Evolutionary conservation across 2,888 invertebrate genomes (phyloP).

Genomic region (Sphaeridia pumilis): DNA sequence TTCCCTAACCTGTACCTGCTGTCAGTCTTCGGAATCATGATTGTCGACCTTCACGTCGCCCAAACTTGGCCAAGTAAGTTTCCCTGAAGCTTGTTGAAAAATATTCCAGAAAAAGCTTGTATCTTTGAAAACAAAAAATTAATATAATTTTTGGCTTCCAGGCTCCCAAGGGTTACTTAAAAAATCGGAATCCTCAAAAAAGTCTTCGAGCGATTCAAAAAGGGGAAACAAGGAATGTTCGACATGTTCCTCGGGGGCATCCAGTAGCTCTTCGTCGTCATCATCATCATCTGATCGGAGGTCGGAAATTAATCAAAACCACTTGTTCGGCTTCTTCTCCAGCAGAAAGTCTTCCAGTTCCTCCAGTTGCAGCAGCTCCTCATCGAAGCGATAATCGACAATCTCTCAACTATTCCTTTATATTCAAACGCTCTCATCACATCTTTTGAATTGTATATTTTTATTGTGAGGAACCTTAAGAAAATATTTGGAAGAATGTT

Average conservation of each 20-base stretch:
- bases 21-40: constrained; percentile 11
- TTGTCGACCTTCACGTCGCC: constrained; percentile 14
- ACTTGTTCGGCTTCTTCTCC: neutral
- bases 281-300: too few relatives aligned
- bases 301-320: neutral
- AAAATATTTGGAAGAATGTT: too few relatives aligned
- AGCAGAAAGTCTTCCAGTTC: neutral
- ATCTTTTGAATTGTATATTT: too few relatives aligned
- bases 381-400: too few relatives aligned
- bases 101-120: neutral
- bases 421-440: too few relatives aligned
- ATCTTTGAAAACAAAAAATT: neutral
- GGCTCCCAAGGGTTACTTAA: neutral
- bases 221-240: neutral
- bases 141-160: neutral
- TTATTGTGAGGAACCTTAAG: too few relatives aligned
- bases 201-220: neutral
- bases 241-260: neutral
- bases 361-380: neutral
- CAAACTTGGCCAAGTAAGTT: constrained; percentile 17
- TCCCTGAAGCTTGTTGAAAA: neutral
- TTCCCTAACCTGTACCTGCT: constrained; percentile 13
- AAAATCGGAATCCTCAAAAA: neutral
- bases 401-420: too few relatives aligned
- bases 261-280: too few relatives aligned